Conservation (phyloP, 1,140 invertebrate species). For the Rhagoletis zephyria region DNA sequence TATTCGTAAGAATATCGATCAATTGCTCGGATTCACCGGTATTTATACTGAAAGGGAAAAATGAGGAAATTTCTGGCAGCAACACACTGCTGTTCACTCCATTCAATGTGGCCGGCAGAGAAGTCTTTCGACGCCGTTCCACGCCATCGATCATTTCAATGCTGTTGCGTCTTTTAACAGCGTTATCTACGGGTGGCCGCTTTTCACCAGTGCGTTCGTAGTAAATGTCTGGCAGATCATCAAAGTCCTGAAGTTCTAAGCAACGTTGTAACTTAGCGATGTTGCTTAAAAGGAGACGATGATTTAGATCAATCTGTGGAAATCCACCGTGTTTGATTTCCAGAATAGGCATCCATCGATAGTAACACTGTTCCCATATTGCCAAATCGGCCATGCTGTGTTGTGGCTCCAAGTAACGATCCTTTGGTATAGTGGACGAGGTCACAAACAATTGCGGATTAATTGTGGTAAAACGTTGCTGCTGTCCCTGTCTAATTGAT, state of each 20-base stretch:
- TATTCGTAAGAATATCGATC: constrained; percentile 68
- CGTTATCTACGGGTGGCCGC: constrained; percentile 52
- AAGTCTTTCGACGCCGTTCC: constrained; percentile 63
- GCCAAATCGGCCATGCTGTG: constrained; percentile 78
- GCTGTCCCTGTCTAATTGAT: constrained; percentile 50
- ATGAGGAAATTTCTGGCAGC: constrained; percentile 73
- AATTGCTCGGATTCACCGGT: constrained; percentile 69
- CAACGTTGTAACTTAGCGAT: constrained; percentile 75
- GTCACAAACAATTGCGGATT: constrained; percentile 70
- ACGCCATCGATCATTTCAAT: constrained; percentile 69
- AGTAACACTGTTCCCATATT: constrained; percentile 92
- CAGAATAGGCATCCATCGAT: constrained; percentile 87
- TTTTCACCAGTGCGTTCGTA: constrained; percentile 62
- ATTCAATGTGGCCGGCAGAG: constrained; percentile 55
- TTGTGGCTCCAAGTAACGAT: constrained; percentile 74
- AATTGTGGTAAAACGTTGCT: constrained; percentile 62
- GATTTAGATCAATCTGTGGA: constrained; percentile 79
- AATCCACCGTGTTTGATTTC: constrained; percentile 85
- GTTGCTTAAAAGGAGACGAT: constrained; percentile 76
- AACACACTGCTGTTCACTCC: constrained; percentile 57
- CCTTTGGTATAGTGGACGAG: constrained; percentile 67
- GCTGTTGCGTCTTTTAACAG: constrained; percentile 23
- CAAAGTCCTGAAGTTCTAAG: constrained; percentile 66
- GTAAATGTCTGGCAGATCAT: constrained; percentile 68
- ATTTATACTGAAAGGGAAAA: constrained; percentile 74